A percentile compares a stretch with the other conserved stretches of the same genome.
These are phyloP conservation scores for Pyrgilauda ruficollis DNA, from an alignment of 2,113 vertebrate species.

Conservation along the genomic window DNA sequence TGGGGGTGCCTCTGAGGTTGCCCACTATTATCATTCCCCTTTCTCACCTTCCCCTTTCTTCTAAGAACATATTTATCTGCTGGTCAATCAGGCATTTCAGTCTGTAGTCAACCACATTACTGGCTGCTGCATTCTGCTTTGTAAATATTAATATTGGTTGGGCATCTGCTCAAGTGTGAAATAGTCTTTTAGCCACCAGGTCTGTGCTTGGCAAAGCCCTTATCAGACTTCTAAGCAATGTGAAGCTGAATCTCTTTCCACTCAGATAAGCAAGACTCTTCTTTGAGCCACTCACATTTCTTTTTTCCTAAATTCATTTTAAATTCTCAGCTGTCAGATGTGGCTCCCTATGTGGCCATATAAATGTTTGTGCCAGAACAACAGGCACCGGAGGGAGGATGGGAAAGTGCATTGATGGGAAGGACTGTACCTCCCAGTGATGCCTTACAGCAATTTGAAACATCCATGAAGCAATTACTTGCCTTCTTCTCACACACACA, in stretches of 20 bases:
- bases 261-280: background rate
- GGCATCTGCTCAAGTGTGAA: constrained; percentile 31
- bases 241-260: background rate
- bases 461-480: background rate
- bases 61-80: background rate
- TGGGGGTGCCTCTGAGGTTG: background rate
- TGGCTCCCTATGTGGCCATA: background rate
- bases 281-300: background rate
- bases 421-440: background rate
- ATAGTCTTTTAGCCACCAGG: constrained; percentile 11
- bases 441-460: background rate
- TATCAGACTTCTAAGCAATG: background rate
- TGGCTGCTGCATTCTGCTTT: constrained; percentile 22
- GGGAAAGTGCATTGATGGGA: background rate
- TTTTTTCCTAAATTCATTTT: background rate
- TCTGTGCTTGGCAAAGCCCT: constrained; percentile 3
- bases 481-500: background rate
- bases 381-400: background rate
- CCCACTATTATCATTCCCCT: background rate
- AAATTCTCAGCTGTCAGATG: background rate
- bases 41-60: background rate
- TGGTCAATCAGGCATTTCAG: background rate
- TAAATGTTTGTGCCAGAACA: background rate
- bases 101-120: background rate
- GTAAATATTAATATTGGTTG: constrained; percentile 42